Percentiles rank a stretch among this genome's conserved stretches.
phyloP scores from a whole-genome alignment of 1,140 invertebrate species.

The Armadillidium nasatum region DNA sequence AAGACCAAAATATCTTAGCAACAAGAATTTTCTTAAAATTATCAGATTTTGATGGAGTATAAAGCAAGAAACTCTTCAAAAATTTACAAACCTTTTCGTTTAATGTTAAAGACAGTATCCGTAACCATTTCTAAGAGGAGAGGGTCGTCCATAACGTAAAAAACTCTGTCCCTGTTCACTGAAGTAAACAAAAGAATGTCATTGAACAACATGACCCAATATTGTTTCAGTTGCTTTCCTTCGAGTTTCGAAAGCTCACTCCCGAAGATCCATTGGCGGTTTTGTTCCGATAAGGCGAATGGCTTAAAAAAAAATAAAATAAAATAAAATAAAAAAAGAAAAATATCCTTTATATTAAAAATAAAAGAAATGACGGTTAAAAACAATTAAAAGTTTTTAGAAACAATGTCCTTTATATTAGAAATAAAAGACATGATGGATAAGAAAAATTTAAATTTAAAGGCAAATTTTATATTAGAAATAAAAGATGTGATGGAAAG shows the following conservation, averaged over 20 bases:
- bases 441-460: too few species aligned
- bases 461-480: too few species aligned
- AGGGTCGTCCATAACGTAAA: slow-evolving; percentile 80
- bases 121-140: slow-evolving; percentile 68
- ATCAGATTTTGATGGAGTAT: too few species aligned
- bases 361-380: too few species aligned
- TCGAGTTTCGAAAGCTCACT: slow-evolving; percentile 74
- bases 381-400: too few species aligned
- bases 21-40: too few species aligned
- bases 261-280: slow-evolving; percentile 80
- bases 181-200: slow-evolving; percentile 78
- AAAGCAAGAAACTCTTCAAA: too few species aligned
- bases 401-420: too few species aligned
- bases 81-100: slow-evolving; percentile 63
- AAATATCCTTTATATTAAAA: too few species aligned
- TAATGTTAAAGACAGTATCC: slow-evolving; percentile 74
- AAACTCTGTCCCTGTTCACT: slow-evolving; percentile 72
- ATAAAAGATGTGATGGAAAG: too few species aligned
- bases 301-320: slow-evolving; percentile 53
- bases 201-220: slow-evolving; percentile 75
- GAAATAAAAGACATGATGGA: too few species aligned
- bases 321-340: neutral
- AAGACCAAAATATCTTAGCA: too few species aligned
- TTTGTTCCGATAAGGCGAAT: slow-evolving; percentile 70
- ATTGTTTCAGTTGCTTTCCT: slow-evolving; percentile 69